Evolutionary conservation across 2,888 invertebrate species (phyloP), one percentile per base, ranked within the genome.

Genomic region (Julus scanicus): DNA sequence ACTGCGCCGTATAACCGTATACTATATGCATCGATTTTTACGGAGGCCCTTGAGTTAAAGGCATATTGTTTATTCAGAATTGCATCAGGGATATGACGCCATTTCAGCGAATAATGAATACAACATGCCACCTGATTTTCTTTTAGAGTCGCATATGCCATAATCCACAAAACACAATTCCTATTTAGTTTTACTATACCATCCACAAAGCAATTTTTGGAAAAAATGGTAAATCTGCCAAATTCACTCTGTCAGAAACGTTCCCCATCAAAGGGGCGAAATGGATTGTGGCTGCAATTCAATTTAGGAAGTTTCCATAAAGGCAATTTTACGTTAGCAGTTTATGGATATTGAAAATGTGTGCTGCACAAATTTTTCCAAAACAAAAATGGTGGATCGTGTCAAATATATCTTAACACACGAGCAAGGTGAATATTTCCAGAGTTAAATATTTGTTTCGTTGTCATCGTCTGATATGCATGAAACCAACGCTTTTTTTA

Each of bases 261-360:
- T 37, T 80, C 20, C 37, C 80, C 71, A 71, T 80, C 80, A 80
- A 80, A 71, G 71, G 71, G 6, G 37, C 80, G 37, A 80, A 80
- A 37, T 11, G 37, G 29, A 80, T 80, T 80, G 11, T 2, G 80
- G 37, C 11, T 80, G 80, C 80, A 80, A 37, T 37, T 80, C 80
- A 20, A 20, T 8, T 80, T 80, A 37, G 37, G 9, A 80, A 80
- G 13, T 80, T 80, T 13, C 29, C 80, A 80, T 80, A 80, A 80
- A 37, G 37, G 13, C 20, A 80, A 80, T 37, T 71, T 71, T 37
- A 80, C 37, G 37, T 3, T 11, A 80, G 80, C 13, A 11, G 37
- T 80, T 37, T 80, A 80, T 80, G 80, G 80, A 37, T 80, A 80
- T 80, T 37, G 20, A 13, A n/a, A 63, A 37, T 29, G 44, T 29